Evolutionary conservation across 92 coral and sea anemone genomes (phyloP).

Genomic region (Umimayanthus chanpuru): DNA sequence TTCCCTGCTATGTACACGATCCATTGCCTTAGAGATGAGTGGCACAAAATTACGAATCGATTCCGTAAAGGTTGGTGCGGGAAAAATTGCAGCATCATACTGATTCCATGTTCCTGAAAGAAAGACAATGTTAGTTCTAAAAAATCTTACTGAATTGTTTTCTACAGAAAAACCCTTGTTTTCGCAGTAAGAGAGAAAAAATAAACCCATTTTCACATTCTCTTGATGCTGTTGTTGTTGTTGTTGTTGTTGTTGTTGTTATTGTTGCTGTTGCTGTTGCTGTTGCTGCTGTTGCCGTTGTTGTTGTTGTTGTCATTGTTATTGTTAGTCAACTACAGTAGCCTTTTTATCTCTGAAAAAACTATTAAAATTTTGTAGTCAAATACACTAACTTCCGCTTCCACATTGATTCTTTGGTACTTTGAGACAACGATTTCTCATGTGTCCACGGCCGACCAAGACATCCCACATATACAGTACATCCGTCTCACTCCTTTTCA

Average conservation of each 20-base stretch:
- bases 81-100: constrained; percentile 43
- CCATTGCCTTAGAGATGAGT: constrained; percentile 7
- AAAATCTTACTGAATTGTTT: not conserved
- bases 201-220: not conserved
- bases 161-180: not conserved
- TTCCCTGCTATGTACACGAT: constrained; percentile 13
- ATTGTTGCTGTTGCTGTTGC: too few species aligned
- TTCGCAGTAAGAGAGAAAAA: too few species aligned
- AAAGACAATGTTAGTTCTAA: not conserved
- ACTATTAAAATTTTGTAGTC: too few species aligned
- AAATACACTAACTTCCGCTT: constrained; percentile 14
- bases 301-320: too few species aligned
- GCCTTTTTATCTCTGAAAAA: too few species aligned
- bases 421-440: constrained; percentile 20
- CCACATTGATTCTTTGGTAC: not conserved
- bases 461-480: constrained; percentile 12
- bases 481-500: not conserved
- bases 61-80: not conserved
- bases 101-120: constrained; percentile 18
- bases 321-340: too few species aligned
- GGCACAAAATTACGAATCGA: not conserved
- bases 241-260: too few species aligned
- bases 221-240: too few species aligned
- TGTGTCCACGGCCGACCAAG: not conserved
- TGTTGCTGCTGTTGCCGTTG: too few species aligned